Evolutionary conservation across 35 echinoderm and acorn worm genomes (phyloP), one percentile per base, ranked within the genome.

Genomic region (Chiridota heheva): DNA sequence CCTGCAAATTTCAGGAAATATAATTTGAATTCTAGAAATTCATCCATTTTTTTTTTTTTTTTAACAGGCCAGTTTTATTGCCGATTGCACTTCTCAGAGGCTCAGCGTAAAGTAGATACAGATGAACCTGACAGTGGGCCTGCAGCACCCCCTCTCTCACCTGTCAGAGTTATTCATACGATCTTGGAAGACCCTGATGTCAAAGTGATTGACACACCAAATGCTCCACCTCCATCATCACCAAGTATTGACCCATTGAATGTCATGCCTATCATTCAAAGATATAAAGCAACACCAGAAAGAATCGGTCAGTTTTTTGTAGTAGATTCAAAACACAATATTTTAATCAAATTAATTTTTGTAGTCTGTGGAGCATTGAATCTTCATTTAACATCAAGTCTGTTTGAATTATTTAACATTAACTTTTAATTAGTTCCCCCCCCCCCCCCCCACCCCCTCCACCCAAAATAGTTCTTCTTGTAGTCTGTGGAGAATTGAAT

Each of bases 211-310:
- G 32, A 36, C 5, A 64, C 87, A 25, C 58, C 86, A 12, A 61
- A 38, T 36, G 76, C 80, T 41, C 93, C 93, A 1, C 53, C 58
- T 7, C 73, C 67, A 13, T 39, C 82, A 22, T 32, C 82, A 32
- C 44, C 61, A 0, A 51, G 30, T 6, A 66, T 51, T 2, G 70
- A 63, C 20, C 58, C 49, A 3, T 20, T 67, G 16, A 15, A 85
- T 28, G 38, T 67, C 16, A 69, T 77, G 40, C 84, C 95, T 39
- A 44, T 81, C 34, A 60, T 66, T 35, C 91, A 92, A 77, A 78
- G 74, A 25, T 98, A 87, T 59, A 91, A 84, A 27, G 81, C 95
- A 27, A 98, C 89, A 2, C 93, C 93, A 35, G 87, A 91, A 49
- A 88, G 91, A 69, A 72, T 79, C 44, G 67, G 86, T 89, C 64